Base-by-base conservation (phyloP, 2,113 vertebrate species). In the Phylloscopus trochiloides region DNA sequence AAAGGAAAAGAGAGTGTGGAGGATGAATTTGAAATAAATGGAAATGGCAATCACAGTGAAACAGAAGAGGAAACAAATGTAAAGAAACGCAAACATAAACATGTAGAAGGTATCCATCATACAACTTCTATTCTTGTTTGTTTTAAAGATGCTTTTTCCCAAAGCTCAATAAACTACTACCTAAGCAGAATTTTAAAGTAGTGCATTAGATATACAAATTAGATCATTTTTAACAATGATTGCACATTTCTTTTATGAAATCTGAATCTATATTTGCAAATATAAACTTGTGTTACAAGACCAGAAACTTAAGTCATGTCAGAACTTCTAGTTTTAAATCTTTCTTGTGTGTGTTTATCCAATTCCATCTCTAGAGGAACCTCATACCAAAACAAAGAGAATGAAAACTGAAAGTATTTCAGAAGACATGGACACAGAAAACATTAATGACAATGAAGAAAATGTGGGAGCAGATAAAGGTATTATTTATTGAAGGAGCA, bases 51-150 rank as follows among this genome's bases (percentile, higher is more conserved):
- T 51, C 76, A 28, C 22, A 32, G 29, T 5, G 88, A 90, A 63
- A 31, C 20, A 36, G 86, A 83, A 29, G 50, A 73, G 5, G 26
- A 72, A 48, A 15, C 7, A 24, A 63, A 85, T 3, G 12, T 28
- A 9, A 95, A 94, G 34, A 98, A 98, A 77, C 96, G 96, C 70
- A 98, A 98, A 81, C 94, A 65, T 43, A 97, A 94, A 57, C 65
- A 65, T 17, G 67, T 20, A 22, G 97, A 98, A 97, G 98, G 98
- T 98, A 86, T 11, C 58, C 6, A 31, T 55, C 34, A 32, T 17
- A 20, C 17, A 50, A 4, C 6, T 10, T n/a, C 16, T 3, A 21
- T 68, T 86, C 10, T 36, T 73, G 8, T 18, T 73, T 43, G 7
- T 66, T 76, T 77, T 54, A 21, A 78, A 40, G 18, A 43, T 34